Conservation (phyloP, 2,888 invertebrate genomes). For the Ecdyonurus torrentis region DNA sequence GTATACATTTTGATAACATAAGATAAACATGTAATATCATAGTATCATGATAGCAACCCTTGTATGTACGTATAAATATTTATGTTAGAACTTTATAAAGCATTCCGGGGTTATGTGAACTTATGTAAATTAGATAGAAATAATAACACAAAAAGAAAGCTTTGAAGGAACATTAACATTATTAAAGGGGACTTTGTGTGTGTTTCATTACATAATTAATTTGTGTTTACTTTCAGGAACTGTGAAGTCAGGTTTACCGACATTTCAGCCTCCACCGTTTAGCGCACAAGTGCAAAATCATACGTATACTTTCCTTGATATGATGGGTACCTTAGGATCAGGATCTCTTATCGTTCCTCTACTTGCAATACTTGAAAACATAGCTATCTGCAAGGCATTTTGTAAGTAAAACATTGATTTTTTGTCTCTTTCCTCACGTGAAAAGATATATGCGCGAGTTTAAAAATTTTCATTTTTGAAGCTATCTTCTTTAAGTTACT, state of each 20-base stretch:
- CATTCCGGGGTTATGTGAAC: too few species aligned
- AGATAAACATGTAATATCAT: too few species aligned
- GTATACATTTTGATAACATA: too few species aligned
- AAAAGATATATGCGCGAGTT: too few species aligned
- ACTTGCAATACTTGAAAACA: conserved; percentile 47
- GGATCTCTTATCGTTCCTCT: conserved; percentile 49
- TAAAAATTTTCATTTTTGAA: too few species aligned
- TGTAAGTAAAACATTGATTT: conserved; percentile 25
- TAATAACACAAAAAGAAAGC: not conserved
- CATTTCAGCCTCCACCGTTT: conserved; percentile 46
- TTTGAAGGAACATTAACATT: too few species aligned
- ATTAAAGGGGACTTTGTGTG: too few species aligned
- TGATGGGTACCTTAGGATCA: conserved; percentile 41
- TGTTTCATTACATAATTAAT: too few species aligned
- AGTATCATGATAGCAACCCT: too few species aligned
- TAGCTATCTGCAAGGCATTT: conserved; percentile 56
- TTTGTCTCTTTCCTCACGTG: not conserved
- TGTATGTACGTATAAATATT: too few species aligned
- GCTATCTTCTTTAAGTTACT: too few species aligned
- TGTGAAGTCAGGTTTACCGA: conserved; percentile 52
- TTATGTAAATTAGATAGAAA: not conserved
- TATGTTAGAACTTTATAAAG: too few species aligned
- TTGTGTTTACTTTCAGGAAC: conserved; percentile 31
- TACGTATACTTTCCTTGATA: conserved; percentile 36
- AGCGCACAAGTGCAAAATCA: conserved; percentile 37